phyloP scores from a whole-genome alignment of 30 jellyfish, hydroid and myxozoan genomes.

The Haliclystus octoradiatus region DNA sequence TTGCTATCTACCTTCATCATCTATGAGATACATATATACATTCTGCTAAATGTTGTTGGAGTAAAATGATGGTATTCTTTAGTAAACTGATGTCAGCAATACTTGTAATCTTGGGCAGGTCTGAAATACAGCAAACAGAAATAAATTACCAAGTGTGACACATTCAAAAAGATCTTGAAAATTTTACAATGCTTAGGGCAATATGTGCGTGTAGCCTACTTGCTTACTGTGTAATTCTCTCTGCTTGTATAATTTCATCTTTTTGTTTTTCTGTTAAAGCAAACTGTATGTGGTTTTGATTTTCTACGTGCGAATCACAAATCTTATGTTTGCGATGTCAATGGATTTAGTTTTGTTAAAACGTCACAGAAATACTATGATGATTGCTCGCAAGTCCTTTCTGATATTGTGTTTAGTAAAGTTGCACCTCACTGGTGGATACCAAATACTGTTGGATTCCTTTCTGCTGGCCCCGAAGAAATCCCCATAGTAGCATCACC shows the following conservation, averaged over 20 bases:
- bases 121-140: too few species aligned
- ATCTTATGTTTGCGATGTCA: constrained; percentile 93
- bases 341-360: constrained; percentile 97
- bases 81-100: background rate
- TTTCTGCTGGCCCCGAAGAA: constrained; percentile 43
- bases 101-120: too few species aligned
- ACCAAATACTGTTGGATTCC: constrained; percentile 66
- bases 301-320: constrained; percentile 87
- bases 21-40: too few species aligned
- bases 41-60: too few species aligned
- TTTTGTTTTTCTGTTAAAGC: constrained; percentile 42
- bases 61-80: background rate
- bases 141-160: too few species aligned
- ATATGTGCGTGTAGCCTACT: too few species aligned
- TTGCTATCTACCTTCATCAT: too few species aligned
- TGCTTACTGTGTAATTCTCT: too few species aligned
- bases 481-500: constrained; percentile 61
- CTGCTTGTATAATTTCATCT: too few species aligned
- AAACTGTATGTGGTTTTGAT: constrained; percentile 99
- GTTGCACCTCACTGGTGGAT: constrained; percentile 96
- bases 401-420: constrained; percentile 77
- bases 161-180: too few species aligned
- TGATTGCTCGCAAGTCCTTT: constrained; percentile 91
- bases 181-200: too few species aligned
- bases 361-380: constrained; percentile 95